A percentile compares a stretch with the other conserved stretches of the same genome.
Evolutionary conservation across 2,888 invertebrate genomes (phyloP).

Genomic region (Schizotus pectinicornis): DNA sequence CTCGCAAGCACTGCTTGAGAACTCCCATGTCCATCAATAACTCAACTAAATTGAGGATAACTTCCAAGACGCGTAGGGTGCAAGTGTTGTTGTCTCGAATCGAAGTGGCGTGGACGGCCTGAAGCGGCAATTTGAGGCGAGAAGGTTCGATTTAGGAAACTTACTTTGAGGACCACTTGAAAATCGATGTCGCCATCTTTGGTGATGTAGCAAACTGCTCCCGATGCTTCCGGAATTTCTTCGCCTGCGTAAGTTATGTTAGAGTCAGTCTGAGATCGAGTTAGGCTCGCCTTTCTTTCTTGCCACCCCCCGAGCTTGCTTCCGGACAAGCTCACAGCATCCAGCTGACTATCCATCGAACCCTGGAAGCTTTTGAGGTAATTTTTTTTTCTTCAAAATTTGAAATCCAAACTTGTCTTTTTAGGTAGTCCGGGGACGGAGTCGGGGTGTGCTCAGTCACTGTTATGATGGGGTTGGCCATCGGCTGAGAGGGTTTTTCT

Average conservation of each 20-base stretch:
- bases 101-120: constrained; percentile 88
- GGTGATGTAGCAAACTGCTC: constrained; percentile 90
- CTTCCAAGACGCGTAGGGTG: constrained; percentile 89
- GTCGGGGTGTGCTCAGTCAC: constrained; percentile 96
- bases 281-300: constrained; percentile 71
- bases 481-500: constrained; percentile 64
- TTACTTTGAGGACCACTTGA: constrained; percentile 82
- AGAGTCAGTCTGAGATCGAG: constrained; percentile 89
- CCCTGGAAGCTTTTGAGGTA: constrained; percentile 62
- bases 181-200: constrained; percentile 94
- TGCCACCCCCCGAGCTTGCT: constrained; percentile 68
- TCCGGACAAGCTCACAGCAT: constrained; percentile 67
- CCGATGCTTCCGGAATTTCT: constrained; percentile 87
- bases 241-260: constrained; percentile 88
- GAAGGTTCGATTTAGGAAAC: background rate
- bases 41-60: constrained; percentile 90
- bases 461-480: constrained; percentile 93
- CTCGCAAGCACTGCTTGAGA: constrained; percentile 64
- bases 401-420: constrained; percentile 67
- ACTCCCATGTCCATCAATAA: constrained; percentile 90
- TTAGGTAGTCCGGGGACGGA: constrained; percentile 86
- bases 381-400: constrained; percentile 5
- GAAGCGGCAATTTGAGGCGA: constrained; percentile 39
- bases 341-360: constrained; percentile 84
- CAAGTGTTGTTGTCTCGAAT: constrained; percentile 84